phyloP scores from a whole-genome alignment of 1,140 invertebrate species.

The Piezodorus guildinii region DNA sequence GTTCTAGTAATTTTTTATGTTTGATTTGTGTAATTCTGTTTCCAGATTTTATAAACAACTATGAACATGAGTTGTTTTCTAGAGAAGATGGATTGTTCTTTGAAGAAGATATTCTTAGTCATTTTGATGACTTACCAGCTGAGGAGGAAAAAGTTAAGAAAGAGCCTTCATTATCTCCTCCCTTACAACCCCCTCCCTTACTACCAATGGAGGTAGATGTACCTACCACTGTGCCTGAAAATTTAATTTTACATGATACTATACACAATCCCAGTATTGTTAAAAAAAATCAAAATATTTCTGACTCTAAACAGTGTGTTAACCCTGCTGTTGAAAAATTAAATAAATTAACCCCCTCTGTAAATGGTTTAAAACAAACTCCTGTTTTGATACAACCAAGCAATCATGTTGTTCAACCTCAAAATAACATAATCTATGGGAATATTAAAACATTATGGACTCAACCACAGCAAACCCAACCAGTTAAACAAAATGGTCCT shows the following conservation, averaged over 20 bases:
- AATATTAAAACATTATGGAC: slow-evolving; percentile 17
- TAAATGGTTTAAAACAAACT: background rate
- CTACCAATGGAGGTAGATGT: background rate
- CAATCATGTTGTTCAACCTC: slow-evolving; percentile 19
- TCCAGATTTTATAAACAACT: slow-evolving; percentile 23
- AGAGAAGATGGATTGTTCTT: slow-evolving; percentile 24
- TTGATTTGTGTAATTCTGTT: background rate
- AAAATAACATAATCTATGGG: slow-evolving; percentile 22
- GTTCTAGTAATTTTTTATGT: background rate
- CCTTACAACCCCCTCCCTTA: background rate
- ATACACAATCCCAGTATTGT: background rate
- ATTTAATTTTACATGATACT: background rate
- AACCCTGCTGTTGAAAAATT: background rate
- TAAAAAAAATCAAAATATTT: background rate
- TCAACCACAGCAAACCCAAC: background rate
- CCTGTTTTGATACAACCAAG: slow-evolving; percentile 16
- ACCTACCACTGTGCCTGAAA: slow-evolving; percentile 4
- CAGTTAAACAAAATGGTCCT: background rate
- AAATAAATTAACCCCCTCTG: background rate
- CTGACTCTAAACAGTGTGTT: background rate
- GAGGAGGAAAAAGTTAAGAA: slow-evolving; percentile 18
- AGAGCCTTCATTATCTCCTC: background rate
- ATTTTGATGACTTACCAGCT: slow-evolving; percentile 19
- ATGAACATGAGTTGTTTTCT: slow-evolving; percentile 27
- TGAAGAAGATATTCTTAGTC: slow-evolving; percentile 24